Evolutionary conservation across 2,797 vertebrate species (phyloP).

Genomic region (Limosa lapponica): DNA sequence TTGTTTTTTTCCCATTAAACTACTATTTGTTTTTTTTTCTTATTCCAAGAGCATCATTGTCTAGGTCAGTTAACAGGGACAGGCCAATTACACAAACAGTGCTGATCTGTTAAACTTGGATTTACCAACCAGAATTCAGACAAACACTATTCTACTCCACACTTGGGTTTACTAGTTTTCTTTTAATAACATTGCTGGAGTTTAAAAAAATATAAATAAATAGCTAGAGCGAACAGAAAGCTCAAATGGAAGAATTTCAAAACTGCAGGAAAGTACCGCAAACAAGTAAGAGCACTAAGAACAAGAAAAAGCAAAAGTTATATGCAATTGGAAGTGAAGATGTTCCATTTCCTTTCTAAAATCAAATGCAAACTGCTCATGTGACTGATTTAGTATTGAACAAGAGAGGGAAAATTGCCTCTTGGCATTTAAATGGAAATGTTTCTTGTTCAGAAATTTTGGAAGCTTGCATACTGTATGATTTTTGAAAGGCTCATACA

Average conservation of each 20-base stretch:
- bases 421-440: constrained; percentile 67
- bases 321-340: constrained; percentile 58
- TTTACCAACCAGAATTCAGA: constrained; percentile 35
- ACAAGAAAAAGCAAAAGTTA: constrained; percentile 52
- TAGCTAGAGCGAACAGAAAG: not conserved
- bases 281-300: not conserved
- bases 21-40: not conserved
- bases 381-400: constrained; percentile 57
- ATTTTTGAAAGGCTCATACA: constrained; percentile 68
- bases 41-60: constrained; percentile 17
- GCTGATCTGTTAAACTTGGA: constrained; percentile 24
- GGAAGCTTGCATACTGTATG: constrained; percentile 68
- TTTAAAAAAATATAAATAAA: not conserved
- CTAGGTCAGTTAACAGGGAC: constrained; percentile 51
- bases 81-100: constrained; percentile 37
- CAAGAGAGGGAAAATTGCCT: constrained; percentile 49
- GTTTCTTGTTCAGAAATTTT: constrained; percentile 65
- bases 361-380: constrained; percentile 55
- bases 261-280: not conserved
- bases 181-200: not conserved
- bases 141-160: not conserved
- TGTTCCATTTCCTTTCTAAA: constrained; percentile 69
- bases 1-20: not conserved
- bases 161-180: not conserved
- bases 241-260: not conserved